Conservation (phyloP, 2,888 invertebrate genomes). For the Leptopterna dolabrata region DNA sequence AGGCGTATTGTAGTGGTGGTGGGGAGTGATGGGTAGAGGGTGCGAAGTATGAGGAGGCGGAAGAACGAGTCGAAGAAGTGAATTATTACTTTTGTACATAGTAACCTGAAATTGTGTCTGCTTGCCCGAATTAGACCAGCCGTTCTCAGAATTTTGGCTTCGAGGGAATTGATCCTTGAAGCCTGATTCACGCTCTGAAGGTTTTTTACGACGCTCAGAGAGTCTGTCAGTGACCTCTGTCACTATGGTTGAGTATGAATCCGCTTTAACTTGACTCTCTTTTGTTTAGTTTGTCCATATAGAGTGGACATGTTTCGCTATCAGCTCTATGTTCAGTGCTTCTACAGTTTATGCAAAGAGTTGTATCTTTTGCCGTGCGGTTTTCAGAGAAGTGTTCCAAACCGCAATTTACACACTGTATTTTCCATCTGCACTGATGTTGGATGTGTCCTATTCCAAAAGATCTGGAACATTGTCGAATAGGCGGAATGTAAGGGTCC, state of each 20-base stretch:
- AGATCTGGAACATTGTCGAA: slow-evolving; percentile 14
- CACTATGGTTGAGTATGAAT: not conserved
- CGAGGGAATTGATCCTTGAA: too few species aligned
- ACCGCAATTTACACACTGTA: not conserved
- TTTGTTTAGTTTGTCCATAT: not conserved
- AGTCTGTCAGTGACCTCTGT: too few species aligned
- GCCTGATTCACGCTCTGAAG: too few species aligned
- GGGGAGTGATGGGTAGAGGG: too few species aligned
- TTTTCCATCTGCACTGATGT: not conserved
- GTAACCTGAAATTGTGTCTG: too few species aligned
- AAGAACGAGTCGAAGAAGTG: too few species aligned
- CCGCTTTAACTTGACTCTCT: not conserved
- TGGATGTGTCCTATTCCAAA: slow-evolving; percentile 5
- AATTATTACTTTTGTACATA: too few species aligned
- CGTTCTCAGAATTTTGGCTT: too few species aligned
- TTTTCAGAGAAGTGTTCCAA: not conserved
- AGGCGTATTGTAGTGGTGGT: too few species aligned
- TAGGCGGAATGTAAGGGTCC: not conserved
- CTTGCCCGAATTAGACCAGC: too few species aligned
- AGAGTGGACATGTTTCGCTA: not conserved
- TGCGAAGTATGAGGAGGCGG: too few species aligned
- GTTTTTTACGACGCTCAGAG: too few species aligned
- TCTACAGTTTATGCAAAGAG: not conserved
- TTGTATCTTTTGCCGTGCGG: not conserved
- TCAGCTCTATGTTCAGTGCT: not conserved